phyloP scores from a whole-genome alignment of 2,113 vertebrate species.

The Bos javanicus region DNA sequence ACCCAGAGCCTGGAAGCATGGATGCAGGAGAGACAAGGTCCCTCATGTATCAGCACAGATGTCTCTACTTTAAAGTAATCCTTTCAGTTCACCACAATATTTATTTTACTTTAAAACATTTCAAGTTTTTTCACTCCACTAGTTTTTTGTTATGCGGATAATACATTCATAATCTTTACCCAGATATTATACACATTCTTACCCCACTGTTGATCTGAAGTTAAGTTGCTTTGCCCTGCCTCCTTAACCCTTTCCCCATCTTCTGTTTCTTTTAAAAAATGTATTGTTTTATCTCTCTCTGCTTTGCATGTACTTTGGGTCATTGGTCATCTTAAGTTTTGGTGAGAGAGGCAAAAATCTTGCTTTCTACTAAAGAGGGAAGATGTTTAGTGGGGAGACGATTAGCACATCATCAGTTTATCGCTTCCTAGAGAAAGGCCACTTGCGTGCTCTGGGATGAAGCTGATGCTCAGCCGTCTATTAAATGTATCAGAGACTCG shows the following conservation, averaged over 20 bases:
- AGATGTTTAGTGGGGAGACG: neutral
- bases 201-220: neutral
- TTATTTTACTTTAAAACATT: conserved; percentile 36
- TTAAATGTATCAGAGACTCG: neutral
- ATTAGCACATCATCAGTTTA: neutral
- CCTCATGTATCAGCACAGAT: neutral
- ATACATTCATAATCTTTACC: conserved; percentile 46
- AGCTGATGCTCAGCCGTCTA: neutral
- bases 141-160: neutral
- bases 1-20: neutral
- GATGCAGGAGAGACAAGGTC: neutral
- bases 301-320: neutral
- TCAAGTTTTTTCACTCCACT: neutral
- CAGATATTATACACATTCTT: conserved; percentile 62
- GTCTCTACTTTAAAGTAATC: neutral
- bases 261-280: neutral
- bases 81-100: neutral
- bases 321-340: neutral
- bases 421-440: neutral
- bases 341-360: neutral
- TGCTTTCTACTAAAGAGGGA: neutral
- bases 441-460: neutral
- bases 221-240: neutral
- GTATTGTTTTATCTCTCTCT: neutral
- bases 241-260: neutral